Conservation (phyloP, 2,113 vertebrate species). For the Sisor rabdophorus region DNA sequence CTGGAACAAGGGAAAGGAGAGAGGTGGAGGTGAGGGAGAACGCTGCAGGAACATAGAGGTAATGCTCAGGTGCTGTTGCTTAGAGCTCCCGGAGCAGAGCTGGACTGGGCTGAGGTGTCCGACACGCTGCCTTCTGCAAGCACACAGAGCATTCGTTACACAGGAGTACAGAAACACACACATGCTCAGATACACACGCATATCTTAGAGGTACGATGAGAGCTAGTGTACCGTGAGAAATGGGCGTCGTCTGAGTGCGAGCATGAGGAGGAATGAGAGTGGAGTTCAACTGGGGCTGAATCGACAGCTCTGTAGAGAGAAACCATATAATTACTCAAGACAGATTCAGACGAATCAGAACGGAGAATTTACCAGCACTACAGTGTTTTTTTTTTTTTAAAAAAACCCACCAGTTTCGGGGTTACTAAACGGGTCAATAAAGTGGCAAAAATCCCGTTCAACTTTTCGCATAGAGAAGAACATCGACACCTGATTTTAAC, state of each 20-base stretch:
- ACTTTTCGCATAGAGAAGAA: too few species aligned
- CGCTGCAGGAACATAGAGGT: conserved; percentile 40
- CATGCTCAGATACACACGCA: conserved; percentile 11
- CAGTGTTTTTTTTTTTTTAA: background rate
- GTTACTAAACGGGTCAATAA: too few species aligned
- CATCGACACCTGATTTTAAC: too few species aligned
- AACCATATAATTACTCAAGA: too few species aligned
- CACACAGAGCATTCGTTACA: conserved; percentile 40
- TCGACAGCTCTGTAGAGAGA: conserved; percentile 78
- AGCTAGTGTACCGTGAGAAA: conserved; percentile 76
- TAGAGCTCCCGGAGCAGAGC: conserved; percentile 73
- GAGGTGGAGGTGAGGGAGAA: conserved; percentile 51
- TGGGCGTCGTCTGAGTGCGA: conserved; percentile 75
- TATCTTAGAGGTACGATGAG: background rate
- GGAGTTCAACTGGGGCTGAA: conserved; percentile 85
- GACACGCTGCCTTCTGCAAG: conserved; percentile 73
- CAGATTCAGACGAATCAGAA: background rate
- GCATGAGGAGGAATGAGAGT: conserved; percentile 88
- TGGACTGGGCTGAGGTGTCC: conserved; percentile 74
- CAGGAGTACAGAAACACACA: background rate
- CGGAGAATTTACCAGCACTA: background rate
- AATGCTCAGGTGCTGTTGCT: conserved; percentile 76
- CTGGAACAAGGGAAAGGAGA: conserved; percentile 48
- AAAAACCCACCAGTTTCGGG: background rate
- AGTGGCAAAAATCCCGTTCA: too few species aligned